A percentile compares a stretch with the other conserved stretches of the same genome.
Conservation (phyloP, 1,140 invertebrate species). For the Ceratina australensis region DNA sequence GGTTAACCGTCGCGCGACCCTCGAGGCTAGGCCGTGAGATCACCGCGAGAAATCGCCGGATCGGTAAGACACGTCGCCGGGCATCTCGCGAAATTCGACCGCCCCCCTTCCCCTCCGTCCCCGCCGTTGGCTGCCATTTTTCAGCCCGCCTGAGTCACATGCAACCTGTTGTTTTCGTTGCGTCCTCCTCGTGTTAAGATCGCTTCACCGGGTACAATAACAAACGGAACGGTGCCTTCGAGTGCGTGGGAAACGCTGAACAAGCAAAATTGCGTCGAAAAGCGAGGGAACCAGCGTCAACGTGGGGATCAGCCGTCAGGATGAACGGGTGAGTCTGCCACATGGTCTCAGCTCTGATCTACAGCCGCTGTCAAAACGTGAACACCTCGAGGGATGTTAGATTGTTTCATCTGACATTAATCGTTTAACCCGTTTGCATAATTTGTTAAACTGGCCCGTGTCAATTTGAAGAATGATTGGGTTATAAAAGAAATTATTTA, state of each 20-base stretch:
- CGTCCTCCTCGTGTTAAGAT: conserved; percentile 58
- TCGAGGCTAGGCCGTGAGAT: no score
- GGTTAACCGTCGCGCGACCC: neutral
- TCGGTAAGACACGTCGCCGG: no score
- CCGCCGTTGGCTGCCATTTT: conserved; percentile 52
- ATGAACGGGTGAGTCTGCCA: conserved; percentile 72
- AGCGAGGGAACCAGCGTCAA: conserved; percentile 41
- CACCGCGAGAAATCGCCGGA: no score
- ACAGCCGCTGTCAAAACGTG: no score
- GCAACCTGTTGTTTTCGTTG: conserved; percentile 72
- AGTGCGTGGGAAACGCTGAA: conserved; percentile 22
- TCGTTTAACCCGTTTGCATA: no score
- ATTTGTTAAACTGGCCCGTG: no score
- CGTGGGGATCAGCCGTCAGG: conserved; percentile 62
- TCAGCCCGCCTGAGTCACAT: conserved; percentile 55
- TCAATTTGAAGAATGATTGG: no score
- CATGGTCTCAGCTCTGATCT: neutral
- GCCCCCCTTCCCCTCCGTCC: no score
- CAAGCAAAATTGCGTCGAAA: conserved; percentile 50
- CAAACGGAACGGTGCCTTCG: conserved; percentile 6
- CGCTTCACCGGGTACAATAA: conserved; percentile 22
- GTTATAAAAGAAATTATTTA: no score
- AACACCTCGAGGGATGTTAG: no score
- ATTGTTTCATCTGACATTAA: no score
- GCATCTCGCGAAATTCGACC: neutral